These are phyloP conservation scores for Drymodes brunneopygia DNA, from an alignment of 2,113 vertebrate genomes.

Conservation along the genomic window DNA sequence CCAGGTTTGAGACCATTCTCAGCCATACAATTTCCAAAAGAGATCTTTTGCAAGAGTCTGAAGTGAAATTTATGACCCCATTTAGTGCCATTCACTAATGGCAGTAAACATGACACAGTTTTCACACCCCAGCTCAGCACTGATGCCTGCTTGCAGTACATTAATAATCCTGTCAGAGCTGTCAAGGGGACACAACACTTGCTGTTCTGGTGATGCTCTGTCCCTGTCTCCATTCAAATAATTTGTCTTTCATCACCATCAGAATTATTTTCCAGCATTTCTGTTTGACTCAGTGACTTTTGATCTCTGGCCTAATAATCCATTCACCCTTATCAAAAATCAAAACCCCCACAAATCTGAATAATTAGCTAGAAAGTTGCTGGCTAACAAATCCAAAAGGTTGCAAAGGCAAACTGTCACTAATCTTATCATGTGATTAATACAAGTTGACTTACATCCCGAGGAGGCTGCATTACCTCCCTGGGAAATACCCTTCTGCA, in stretches of 20 bases:
- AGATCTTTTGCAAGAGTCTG: neutral
- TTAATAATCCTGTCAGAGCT: slow-evolving; percentile 22
- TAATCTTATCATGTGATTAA: slow-evolving; percentile 28
- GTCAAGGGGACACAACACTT: neutral
- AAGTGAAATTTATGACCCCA: slow-evolving; percentile 3
- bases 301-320: neutral
- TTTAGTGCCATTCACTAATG: neutral
- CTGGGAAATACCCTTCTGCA: slow-evolving; percentile 60
- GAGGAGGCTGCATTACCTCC: neutral
- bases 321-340: neutral
- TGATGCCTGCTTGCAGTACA: neutral
- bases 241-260: slow-evolving; percentile 4
- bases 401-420: slow-evolving; percentile 17
- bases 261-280: neutral
- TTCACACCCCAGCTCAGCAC: neutral
- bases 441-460: slow-evolving; percentile 13
- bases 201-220: neutral
- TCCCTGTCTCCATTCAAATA: slow-evolving; percentile 1
- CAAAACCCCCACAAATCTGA: neutral
- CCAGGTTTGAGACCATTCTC: neutral
- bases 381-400: neutral
- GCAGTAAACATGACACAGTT: neutral
- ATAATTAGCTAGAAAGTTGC: neutral
- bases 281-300: neutral
- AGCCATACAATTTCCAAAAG: neutral